Evolutionary conservation across 2,888 invertebrate species (phyloP).

Genomic region (Morpho deidamia): DNA sequence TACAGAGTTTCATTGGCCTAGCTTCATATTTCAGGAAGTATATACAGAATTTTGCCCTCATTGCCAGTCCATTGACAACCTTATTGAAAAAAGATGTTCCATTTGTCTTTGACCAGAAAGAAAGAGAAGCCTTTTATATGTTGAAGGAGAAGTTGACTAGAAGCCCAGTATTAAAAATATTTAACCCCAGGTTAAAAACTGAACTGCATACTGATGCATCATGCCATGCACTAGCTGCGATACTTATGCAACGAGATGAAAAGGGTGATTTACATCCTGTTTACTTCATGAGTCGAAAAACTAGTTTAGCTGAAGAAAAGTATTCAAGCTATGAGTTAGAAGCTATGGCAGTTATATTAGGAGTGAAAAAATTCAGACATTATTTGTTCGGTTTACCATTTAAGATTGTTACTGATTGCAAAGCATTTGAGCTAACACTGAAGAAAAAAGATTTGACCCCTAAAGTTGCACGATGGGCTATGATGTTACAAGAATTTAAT

Average conservation of each 20-base stretch:
- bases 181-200: background rate
- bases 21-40: slow-evolving; percentile 30
- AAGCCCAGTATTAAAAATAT: background rate
- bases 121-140: background rate
- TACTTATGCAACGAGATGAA: slow-evolving; percentile 6
- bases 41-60: slow-evolving; percentile 27
- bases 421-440: background rate
- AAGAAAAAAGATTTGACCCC: background rate
- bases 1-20: slow-evolving; percentile 28
- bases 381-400: no score
- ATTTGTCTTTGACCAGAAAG: background rate
- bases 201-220: no score
- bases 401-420: background rate
- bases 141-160: background rate
- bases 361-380: slow-evolving; percentile 5
- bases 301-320: slow-evolving; percentile 16
- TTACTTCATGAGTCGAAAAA: slow-evolving; percentile 23
- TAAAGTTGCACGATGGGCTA: slow-evolving; percentile 1
- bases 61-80: slow-evolving; percentile 28
- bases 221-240: background rate
- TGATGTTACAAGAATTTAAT: background rate
- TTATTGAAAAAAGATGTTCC: slow-evolving; percentile 18
- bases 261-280: slow-evolving; percentile 21
- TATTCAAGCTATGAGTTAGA: slow-evolving; percentile 30
- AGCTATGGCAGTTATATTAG: slow-evolving; percentile 26